Conservation (phyloP, 2,797 vertebrate species). For the Benthosema pterotum region DNA sequence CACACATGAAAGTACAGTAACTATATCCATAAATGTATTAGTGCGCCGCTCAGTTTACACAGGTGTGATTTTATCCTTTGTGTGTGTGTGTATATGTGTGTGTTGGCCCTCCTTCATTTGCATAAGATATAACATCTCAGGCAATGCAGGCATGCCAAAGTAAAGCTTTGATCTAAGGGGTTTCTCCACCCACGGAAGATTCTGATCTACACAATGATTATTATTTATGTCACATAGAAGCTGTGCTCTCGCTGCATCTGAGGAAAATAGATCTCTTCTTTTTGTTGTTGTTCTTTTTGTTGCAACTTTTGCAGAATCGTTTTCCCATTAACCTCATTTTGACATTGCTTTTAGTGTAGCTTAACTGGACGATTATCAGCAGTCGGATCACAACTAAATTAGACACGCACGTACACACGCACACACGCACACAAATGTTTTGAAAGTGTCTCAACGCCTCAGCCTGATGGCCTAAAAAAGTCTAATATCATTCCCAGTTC, state of each 20-base stretch:
- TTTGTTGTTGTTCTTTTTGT: too few species aligned
- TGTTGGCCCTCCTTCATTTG: slow-evolving; percentile 47
- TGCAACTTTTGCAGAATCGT: slow-evolving; percentile 20
- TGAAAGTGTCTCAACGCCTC: too few species aligned
- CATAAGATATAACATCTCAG: slow-evolving; percentile 41
- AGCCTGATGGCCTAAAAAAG: too few species aligned
- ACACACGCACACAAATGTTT: slow-evolving; percentile 3
- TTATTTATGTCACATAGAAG: slow-evolving; percentile 10
- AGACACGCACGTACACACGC: slow-evolving; percentile 2
- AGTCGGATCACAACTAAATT: background rate
- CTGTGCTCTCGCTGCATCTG: slow-evolving; percentile 12
- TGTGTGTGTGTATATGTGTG: slow-evolving; percentile 12
- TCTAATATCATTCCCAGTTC: too few species aligned
- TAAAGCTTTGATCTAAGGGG: slow-evolving; percentile 44
- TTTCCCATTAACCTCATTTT: background rate
- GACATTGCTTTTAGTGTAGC: background rate
- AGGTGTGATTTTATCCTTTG: slow-evolving; percentile 26
- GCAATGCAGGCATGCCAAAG: slow-evolving; percentile 23
- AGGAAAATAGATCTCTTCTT: background rate
- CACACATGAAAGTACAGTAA: too few species aligned
- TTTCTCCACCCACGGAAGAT: slow-evolving; percentile 36
- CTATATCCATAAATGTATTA: too few species aligned
- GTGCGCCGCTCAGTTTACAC: too few species aligned
- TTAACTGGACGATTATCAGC: too few species aligned
- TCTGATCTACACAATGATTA: slow-evolving; percentile 30